Conservation (phyloP, 2,888 invertebrate species). For the Iselma pallidipennis region DNA sequence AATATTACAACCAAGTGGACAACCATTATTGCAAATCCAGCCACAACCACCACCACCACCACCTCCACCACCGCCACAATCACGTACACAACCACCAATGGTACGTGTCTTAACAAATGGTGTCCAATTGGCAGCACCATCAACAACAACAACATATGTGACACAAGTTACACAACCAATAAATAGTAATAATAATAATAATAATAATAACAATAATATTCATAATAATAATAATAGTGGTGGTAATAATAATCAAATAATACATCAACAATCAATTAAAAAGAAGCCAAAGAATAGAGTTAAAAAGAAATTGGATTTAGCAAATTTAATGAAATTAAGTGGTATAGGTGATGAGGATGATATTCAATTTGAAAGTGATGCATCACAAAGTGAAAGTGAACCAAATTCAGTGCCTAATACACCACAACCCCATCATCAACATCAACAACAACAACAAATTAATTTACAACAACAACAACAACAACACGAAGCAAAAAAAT, state of each 20-base stretch:
- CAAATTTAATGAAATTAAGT: constrained; percentile 74
- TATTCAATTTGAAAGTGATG: constrained; percentile 58
- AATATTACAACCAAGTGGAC: constrained; percentile 51
- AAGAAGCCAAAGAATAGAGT: constrained; percentile 50
- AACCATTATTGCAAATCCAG: constrained; percentile 47
- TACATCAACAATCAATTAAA: constrained; percentile 44
- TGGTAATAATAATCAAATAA: constrained; percentile 33
- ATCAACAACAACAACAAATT: constrained; percentile 9
- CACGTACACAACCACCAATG: constrained; percentile 49
- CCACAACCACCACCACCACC: constrained; percentile 14
- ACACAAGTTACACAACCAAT: constrained; percentile 37
- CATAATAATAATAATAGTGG: constrained; percentile 25
- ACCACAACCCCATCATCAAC: constrained; percentile 43
- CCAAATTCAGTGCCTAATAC: constrained; percentile 47
- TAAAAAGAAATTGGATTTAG: constrained; percentile 68
- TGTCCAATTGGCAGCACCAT: constrained; percentile 50
- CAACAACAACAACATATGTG: constrained; percentile 48
- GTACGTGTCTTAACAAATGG: constrained; percentile 68
- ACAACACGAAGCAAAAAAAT: constrained; percentile 42
- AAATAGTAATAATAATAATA: constrained; percentile 23
- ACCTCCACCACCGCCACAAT: constrained; percentile 32
- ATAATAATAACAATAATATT: constrained; percentile 30
- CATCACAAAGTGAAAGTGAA: constrained; percentile 54
- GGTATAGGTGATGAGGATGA: constrained; percentile 72
- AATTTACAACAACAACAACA: constrained; percentile 13